phyloP scores from a whole-genome alignment of 2,113 vertebrate genomes.

The Melanotaenia duboulayi region DNA sequence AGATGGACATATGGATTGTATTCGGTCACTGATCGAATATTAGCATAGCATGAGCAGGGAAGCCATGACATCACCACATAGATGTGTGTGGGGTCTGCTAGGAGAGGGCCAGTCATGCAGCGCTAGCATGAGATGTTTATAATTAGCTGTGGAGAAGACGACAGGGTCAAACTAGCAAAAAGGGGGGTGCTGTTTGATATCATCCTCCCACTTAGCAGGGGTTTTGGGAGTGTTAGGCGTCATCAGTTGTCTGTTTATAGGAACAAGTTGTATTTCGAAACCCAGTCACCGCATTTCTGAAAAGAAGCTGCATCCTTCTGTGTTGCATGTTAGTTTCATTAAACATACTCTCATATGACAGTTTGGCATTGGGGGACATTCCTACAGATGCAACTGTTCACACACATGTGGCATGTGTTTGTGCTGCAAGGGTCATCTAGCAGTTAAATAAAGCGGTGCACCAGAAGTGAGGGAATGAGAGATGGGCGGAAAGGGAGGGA shows the following conservation, averaged over 20 bases:
- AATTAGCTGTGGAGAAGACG: conserved; percentile 64
- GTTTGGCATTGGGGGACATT: conserved; percentile 37
- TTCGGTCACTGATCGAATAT: conserved; percentile 16
- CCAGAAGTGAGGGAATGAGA: conserved; percentile 65
- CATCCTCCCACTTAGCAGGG: conserved; percentile 46
- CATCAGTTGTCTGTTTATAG: conserved; percentile 46
- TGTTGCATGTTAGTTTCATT: conserved; percentile 33
- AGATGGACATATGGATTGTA: neutral
- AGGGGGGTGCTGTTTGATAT: conserved; percentile 33
- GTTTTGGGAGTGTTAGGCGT: conserved; percentile 36
- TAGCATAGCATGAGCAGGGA: conserved; percentile 4
- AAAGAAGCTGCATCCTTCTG: conserved; percentile 2
- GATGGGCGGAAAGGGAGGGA: conserved; percentile 33
- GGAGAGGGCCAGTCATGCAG: conserved; percentile 28
- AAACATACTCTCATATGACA: conserved; percentile 13
- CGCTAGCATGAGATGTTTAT: conserved; percentile 60
- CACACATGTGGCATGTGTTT: conserved; percentile 51
- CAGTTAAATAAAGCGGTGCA: conserved; percentile 74
- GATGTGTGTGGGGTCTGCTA: conserved; percentile 20
- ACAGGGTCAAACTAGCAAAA: conserved; percentile 29
- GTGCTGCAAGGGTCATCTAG: conserved; percentile 27
- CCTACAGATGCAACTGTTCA: conserved; percentile 48
- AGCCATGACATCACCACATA: conserved; percentile 45
- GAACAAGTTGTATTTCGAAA: conserved; percentile 43
- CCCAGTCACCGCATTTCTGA: conserved; percentile 5